Evolutionary conservation across 1,140 invertebrate genomes (phyloP).

Genomic region (Chironomus tepperi): DNA sequence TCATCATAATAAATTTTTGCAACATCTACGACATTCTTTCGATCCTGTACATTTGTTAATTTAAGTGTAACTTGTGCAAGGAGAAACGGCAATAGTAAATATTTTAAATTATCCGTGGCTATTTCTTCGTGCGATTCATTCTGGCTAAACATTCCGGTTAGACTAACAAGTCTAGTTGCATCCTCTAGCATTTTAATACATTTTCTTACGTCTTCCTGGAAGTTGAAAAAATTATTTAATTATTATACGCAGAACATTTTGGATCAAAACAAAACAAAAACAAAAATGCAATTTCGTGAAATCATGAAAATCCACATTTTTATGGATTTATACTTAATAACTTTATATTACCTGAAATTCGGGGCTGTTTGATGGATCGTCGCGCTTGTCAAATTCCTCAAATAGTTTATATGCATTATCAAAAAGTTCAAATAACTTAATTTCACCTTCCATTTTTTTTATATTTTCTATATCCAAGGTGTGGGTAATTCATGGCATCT

Average conservation of each 20-base stretch:
- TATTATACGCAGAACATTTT: constrained; percentile 24
- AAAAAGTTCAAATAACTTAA: neutral
- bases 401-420: constrained; percentile 47
- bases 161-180: constrained; percentile 65
- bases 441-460: constrained; percentile 9
- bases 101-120: constrained; percentile 73
- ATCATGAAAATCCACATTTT: constrained; percentile 27
- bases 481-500: too few species aligned
- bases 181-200: constrained; percentile 67
- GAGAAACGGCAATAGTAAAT: constrained; percentile 73
- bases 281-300: constrained; percentile 26
- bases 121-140: constrained; percentile 86
- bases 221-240: constrained; percentile 29
- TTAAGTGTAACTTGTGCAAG: constrained; percentile 66
- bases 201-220: constrained; percentile 55
- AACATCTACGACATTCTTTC: constrained; percentile 58
- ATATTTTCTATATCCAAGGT: neutral
- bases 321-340: constrained; percentile 22
- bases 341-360: constrained; percentile 47
- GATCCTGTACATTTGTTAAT: constrained; percentile 47
- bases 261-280: constrained; percentile 23
- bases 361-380: constrained; percentile 50
- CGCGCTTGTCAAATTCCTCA: constrained; percentile 46
- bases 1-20: constrained; percentile 78
- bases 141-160: constrained; percentile 70